These are phyloP conservation scores for Drosophila nigricruria DNA, from an alignment of 2,888 invertebrate species.

Conservation along the genomic window DNA sequence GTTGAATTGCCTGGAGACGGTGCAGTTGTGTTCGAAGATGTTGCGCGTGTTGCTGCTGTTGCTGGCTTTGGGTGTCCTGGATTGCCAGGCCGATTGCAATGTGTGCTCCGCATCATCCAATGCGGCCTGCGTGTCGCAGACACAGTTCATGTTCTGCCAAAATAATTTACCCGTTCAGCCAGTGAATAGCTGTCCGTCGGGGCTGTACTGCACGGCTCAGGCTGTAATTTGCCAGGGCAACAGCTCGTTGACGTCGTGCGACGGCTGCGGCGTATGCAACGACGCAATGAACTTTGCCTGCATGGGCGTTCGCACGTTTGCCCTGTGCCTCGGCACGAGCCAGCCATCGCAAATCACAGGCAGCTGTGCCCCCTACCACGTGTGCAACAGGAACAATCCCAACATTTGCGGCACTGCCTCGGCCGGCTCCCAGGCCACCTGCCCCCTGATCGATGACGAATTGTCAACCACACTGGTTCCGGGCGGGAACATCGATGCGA, in stretches of 20 bases:
- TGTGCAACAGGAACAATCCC: constrained; percentile 44
- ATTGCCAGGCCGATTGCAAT: constrained; percentile 48
- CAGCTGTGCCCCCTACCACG: constrained; percentile 35
- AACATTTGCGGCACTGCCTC: constrained; percentile 46
- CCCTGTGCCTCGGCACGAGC: constrained; percentile 53
- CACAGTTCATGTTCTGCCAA: constrained; percentile 50
- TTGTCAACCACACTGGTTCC: constrained; percentile 15
- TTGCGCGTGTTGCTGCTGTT: constrained; percentile 33
- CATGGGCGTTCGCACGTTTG: constrained; percentile 45
- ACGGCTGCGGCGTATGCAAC: constrained; percentile 48
- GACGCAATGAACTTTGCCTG: constrained; percentile 53
- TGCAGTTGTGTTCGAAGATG: constrained; percentile 49
- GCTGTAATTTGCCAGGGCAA: constrained; percentile 33
- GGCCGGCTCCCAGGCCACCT: constrained; percentile 40
- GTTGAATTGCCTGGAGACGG: not conserved
- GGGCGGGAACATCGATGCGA: constrained; percentile 9
- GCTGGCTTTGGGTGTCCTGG: constrained; percentile 36
- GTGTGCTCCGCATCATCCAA: constrained; percentile 18
- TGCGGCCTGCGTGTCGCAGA: constrained; percentile 49
- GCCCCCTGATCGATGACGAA: constrained; percentile 39
- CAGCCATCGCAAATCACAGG: constrained; percentile 33
- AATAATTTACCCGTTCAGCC: constrained; percentile 15
- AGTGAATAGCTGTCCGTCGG: constrained; percentile 46
- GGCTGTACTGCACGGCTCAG: constrained; percentile 43
- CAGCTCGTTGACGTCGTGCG: not conserved